Base-by-base conservation (phyloP, 2,797 vertebrate species). In the Pseudochirops cupreus region DNA sequence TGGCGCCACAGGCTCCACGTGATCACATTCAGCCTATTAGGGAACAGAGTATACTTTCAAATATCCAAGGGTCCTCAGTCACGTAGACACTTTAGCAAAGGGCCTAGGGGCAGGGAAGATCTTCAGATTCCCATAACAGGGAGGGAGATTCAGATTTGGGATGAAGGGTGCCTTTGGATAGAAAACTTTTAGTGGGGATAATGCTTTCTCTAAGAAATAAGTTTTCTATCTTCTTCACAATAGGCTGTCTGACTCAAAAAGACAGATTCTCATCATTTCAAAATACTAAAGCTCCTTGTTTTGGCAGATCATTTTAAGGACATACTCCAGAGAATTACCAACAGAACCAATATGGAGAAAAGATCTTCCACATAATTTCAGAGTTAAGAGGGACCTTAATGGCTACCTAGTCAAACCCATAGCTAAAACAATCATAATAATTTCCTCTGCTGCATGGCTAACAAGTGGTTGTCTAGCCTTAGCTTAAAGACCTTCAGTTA, bases 191-290 rank as follows among this genome's bases (percentile, higher is more conserved):
- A 46, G 24, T 56, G 39, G 21, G 54, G 50, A 90, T 67, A 95
- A 89, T 94, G 67, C 24, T 94, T 95, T 90, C 26, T 26, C 50
- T n/a, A 91, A 21, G 33, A 95, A 95, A 94, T 55, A 59, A 24
- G 26, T 13, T 2, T 94, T 50, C 57, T 74, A 57, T 21, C 89
- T 95, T 95, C 62, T 93, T 95, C 52, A 91, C 4, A 55, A 93
- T 29, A 95, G 91, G 39, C 59, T 95, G 21, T 14, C 50, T 82
- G 55, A 28, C 26, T 93, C n/a, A 92, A 95, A 89, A 91, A 91
- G 56, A 50, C 12, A 28, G 50, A 94, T 53, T 67, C 58, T 82
- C 90, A 16, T 67, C n/a, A 92, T 91, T 91, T 58, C 5, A 18
- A 87, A 87, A 92, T 56, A 94, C 0, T 91, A 93, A 18, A 94